Percentiles rank a stretch among this genome's conserved stretches.
Evolutionary conservation across 2,797 vertebrate genomes (phyloP).

Genomic region (Otolemur crassicaudatus): DNA sequence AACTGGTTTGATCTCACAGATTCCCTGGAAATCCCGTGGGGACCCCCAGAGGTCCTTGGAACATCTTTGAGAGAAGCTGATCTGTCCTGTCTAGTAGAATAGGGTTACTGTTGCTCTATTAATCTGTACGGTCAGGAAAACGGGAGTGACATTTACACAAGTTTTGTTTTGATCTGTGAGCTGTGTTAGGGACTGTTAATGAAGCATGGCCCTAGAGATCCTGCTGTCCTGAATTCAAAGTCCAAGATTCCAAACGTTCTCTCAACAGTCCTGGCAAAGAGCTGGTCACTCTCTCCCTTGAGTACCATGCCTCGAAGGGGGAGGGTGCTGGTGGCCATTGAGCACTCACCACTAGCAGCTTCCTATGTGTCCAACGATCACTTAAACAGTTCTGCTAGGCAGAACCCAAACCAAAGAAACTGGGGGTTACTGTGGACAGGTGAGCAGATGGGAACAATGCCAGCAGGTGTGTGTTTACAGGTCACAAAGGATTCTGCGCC

Average conservation of each 20-base stretch:
- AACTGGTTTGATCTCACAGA: background rate
- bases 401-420: background rate
- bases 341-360: background rate
- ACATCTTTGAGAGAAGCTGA: background rate
- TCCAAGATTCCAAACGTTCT: background rate
- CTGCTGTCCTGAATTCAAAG: background rate
- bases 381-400: background rate
- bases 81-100: background rate
- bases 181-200: background rate
- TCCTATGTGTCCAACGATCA: fast-evolving
- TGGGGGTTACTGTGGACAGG: background rate
- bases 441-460: fast-evolving
- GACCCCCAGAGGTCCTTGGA: background rate
- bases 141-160: fast-evolving
- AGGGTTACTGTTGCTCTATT: fast-evolving
- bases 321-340: fast-evolving
- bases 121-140: background rate
- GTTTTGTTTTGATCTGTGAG: background rate
- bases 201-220: background rate
- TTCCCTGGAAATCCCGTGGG: too few species aligned
- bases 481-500: fast-evolving
- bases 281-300: fast-evolving
- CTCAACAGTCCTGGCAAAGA: too few species aligned
- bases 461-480: background rate
- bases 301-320: background rate